Base-by-base conservation (phyloP, 1,140 invertebrate species). In the Brachionus calyciflorus region DNA sequence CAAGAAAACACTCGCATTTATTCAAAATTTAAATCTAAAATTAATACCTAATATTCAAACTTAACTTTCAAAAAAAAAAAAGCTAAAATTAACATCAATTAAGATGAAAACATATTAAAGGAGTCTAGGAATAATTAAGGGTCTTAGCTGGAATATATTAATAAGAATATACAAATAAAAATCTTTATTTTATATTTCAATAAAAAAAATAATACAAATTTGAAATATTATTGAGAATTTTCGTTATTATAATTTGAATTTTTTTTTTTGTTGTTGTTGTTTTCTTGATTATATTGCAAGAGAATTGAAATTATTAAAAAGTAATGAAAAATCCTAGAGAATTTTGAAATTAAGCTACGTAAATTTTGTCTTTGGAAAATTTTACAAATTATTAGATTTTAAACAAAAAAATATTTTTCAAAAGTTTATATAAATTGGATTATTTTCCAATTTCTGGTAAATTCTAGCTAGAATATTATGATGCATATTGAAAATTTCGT, bases 161-260 rank as follows among this genome's bases (percentile, higher is more conserved):
- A n/a, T n/a, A n/a, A n/a, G n/a, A n/a, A n/a, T n/a, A n/a, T n/a
- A n/a, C n/a, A n/a, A 37, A 5, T 37, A 3, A 37, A 5, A 37
- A 37, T 5, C 33, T 37, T 37, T 37, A 37, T 37, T 37, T 37
- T 37, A 37, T 37, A 5, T 3, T 37, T 37, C 33, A 5, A 5
- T 37, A 37, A 5, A 5, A 5, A 9, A 37, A 37, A 37, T 37
- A 37, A n/a, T 19, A 60, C n/a, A 60, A 60, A 60, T 37, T 60
- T n/a, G 30, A 60, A 60, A 60, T 37, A 37, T 33, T 60, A 60
- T 60, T 37, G 55, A 60, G 55, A 60, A 60, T 60, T 60, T 60
- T 60, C 37, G 55, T 60, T 60, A 60, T 60, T 60, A 60, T 60
- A 60, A 60, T 60, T 60, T 37, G 28, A 60, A 60, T 60, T 60